Conservation (phyloP, 2,113 vertebrate genomes). For the Sminthopsis crassicaudata region DNA sequence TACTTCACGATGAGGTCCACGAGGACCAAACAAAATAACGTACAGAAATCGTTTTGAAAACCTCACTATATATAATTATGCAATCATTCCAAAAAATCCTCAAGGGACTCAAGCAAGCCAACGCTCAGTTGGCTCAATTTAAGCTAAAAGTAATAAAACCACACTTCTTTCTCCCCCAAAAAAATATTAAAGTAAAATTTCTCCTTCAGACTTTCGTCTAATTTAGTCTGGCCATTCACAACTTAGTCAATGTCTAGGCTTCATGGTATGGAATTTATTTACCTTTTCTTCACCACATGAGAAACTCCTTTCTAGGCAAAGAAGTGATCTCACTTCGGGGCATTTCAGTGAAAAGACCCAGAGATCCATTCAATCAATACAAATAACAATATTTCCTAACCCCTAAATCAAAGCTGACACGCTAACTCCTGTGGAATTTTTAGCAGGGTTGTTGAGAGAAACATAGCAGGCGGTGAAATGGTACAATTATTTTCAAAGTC, state of each 20-base stretch:
- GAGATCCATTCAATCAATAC: constrained; percentile 52
- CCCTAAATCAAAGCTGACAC: constrained; percentile 62
- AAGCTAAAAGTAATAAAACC: background rate
- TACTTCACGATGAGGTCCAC: background rate
- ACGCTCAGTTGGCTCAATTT: background rate
- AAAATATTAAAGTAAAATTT: background rate
- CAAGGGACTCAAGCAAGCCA: background rate
- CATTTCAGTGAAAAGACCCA: constrained; percentile 52
- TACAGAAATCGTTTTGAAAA: constrained; percentile 15
- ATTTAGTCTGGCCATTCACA: background rate
- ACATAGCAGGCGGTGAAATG: constrained; percentile 28
- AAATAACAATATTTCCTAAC: constrained; percentile 46
- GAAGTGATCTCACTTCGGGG: constrained; percentile 49
- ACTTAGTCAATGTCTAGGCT: constrained; percentile 9
- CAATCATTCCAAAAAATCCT: constrained; percentile 37
- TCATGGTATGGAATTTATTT: background rate
- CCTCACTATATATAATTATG: constrained; percentile 40
- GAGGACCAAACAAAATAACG: background rate
- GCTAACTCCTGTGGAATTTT: constrained; percentile 43
- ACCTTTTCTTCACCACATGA: background rate
- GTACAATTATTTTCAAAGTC: constrained; percentile 50
- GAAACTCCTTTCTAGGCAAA: constrained; percentile 29
- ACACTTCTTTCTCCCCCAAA: background rate
- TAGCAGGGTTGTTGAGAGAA: constrained; percentile 49
- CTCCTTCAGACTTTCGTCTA: constrained; percentile 6